Evolutionary conservation across 2,113 vertebrate genomes (phyloP).

Genomic region (Ibidorhyncha struthersii): DNA sequence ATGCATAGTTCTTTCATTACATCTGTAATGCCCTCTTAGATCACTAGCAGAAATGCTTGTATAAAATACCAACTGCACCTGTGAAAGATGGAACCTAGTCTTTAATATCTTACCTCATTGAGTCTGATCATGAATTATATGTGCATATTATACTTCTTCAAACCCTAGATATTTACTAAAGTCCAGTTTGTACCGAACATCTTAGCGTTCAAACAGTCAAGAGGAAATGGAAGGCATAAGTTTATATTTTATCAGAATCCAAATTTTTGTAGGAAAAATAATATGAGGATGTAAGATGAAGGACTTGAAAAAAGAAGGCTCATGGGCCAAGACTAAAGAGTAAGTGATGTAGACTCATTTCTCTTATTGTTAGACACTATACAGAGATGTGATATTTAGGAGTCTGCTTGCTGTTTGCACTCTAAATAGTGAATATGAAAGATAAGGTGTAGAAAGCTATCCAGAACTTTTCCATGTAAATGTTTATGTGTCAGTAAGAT

Average conservation of each 20-base stretch:
- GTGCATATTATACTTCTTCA: not conserved
- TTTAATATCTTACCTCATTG: not conserved
- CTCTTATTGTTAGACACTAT: not conserved
- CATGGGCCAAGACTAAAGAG: not conserved
- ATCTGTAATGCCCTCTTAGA: not conserved
- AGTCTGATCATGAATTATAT: not conserved
- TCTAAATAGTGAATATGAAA: not conserved
- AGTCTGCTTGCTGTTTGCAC: not conserved
- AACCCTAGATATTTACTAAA: not conserved
- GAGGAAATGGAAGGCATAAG: not conserved
- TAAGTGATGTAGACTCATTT: not conserved
- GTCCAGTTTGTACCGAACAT: not conserved
- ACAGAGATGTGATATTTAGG: not conserved
- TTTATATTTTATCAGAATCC: not conserved
- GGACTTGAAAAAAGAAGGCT: not conserved
- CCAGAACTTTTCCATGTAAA: not conserved
- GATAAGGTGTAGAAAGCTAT: not conserved
- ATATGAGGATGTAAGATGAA: not conserved
- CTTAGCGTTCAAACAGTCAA: not conserved
- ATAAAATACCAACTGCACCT: not conserved
- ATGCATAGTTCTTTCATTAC: not conserved
- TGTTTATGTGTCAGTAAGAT: not conserved
- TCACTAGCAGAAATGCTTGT: not conserved
- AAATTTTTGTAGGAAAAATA: not conserved
- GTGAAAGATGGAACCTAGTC: not conserved